Base-by-base conservation (phyloP, 1,140 invertebrate genomes). In the Trissolcus basalis region DNA sequence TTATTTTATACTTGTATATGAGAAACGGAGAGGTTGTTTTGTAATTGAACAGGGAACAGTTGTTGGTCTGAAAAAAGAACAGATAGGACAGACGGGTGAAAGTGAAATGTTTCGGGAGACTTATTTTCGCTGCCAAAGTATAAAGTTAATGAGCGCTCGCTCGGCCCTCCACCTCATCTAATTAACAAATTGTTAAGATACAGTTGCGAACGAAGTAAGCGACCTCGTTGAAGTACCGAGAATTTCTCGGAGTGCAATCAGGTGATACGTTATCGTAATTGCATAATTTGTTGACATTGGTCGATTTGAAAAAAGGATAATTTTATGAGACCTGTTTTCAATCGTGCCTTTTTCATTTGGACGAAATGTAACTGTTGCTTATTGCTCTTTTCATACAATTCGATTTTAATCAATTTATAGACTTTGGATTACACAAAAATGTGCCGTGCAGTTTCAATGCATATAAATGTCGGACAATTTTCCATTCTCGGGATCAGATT, bases 101-200 rank as follows among this genome's bases (percentile, higher is more conserved):
- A 73, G 70, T 68, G 45, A 51, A 43, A 55, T 55, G 47, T 43
- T 56, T 39, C 9, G 58, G 58, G 3, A 48, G 50, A 49, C 47
- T 68, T 59, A 56, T 68, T 59, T 64, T 33, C 36, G 32, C 10
- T 14, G 64, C 14, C 45, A 13, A 49, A n/a, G 44, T 45, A 7
- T 16, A 69, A 54, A 47, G 60, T 36, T 54, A 45, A n/a, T 39
- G 54, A 61, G 51, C 44, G 67, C 19, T 32, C 65, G 19, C 35
- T n/a, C 55, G 39, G 49, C 49, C 58, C 48, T 33, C 48, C 43
- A 3, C n/a, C 12, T 45, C 13, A 15, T 27, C 19, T 27, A 27
- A 27, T 27, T 27, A 27, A 27, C 19, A 27, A 27, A 27, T 27
- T 27, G 19, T 27, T 27, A 27, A 27, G 19, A 27, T 27, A 6